phyloP scores from a whole-genome alignment of 2,797 vertebrate species.

The Odontamblyopus lacepedii region DNA sequence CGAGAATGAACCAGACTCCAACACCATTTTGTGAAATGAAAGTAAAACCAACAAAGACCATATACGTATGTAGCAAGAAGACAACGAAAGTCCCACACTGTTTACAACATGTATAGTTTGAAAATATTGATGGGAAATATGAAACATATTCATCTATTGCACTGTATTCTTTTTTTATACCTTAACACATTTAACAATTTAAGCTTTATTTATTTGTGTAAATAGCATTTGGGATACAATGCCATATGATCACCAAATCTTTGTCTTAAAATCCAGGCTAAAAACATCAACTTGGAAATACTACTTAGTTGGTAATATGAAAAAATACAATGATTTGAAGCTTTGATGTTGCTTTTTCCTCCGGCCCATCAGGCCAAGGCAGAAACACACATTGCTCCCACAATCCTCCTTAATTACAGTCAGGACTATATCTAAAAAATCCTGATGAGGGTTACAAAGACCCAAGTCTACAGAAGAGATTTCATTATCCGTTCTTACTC shows the following conservation, averaged over 20 bases:
- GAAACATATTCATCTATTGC: too few relatives aligned
- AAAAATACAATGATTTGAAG: constrained; percentile 29
- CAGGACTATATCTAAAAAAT: constrained; percentile 75
- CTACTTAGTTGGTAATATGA: background rate
- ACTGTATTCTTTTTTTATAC: too few relatives aligned
- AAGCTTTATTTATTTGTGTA: too few relatives aligned
- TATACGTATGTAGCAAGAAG: background rate
- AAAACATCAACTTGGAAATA: background rate
- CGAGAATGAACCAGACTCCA: too few relatives aligned
- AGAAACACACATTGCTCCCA: constrained; percentile 64
- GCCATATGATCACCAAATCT: too few relatives aligned
- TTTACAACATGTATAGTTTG: background rate
- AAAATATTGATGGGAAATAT: background rate
- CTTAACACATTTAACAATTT: too few relatives aligned
- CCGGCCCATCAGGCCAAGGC: constrained; percentile 67
- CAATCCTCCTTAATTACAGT: constrained; percentile 79
- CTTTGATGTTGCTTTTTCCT: constrained; percentile 71
- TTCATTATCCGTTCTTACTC: constrained; percentile 88
- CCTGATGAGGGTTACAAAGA: constrained; percentile 83
- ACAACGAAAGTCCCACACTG: background rate
- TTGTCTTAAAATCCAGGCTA: too few relatives aligned
- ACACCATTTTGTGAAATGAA: background rate
- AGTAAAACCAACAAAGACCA: background rate
- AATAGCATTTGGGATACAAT: too few relatives aligned
- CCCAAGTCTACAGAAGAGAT: constrained; percentile 87